A percentile compares a stretch with the other conserved stretches of the same genome.
phyloP scores from a whole-genome alignment of 2,888 invertebrate species.

The Drosophila planitibia region DNA sequence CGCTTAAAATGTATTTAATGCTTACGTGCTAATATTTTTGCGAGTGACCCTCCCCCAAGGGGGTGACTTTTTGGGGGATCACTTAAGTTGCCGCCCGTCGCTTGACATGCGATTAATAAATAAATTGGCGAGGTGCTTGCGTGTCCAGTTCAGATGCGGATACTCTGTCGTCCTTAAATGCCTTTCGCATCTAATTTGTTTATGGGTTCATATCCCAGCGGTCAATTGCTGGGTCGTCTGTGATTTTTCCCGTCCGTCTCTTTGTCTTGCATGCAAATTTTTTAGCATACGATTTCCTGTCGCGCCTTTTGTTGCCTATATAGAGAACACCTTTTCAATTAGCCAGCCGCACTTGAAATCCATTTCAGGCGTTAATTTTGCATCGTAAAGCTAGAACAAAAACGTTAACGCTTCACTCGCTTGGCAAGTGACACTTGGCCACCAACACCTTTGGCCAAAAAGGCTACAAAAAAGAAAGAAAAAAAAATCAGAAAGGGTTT shows the following conservation, averaged over 20 bases:
- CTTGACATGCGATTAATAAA: slow-evolving; percentile 82
- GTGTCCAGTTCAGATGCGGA: slow-evolving; percentile 45
- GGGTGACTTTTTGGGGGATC: slow-evolving; percentile 13
- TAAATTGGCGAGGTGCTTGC: slow-evolving; percentile 68
- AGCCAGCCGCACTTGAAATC: slow-evolving; percentile 76
- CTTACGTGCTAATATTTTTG: slow-evolving; percentile 70
- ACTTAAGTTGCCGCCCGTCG: slow-evolving; percentile 32
- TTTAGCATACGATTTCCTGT: slow-evolving; percentile 26
- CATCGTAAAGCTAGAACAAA: slow-evolving; percentile 57
- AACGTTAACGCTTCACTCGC: slow-evolving; percentile 69
- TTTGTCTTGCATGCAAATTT: slow-evolving; percentile 35
- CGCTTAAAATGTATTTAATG: slow-evolving; percentile 74
- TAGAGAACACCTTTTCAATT: slow-evolving; percentile 72
- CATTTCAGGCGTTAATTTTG: slow-evolving; percentile 77
- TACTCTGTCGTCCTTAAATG: slow-evolving; percentile 59
- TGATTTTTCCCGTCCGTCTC: slow-evolving; percentile 64
- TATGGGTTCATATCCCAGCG: slow-evolving; percentile 84
- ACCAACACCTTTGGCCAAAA: slow-evolving; percentile 37
- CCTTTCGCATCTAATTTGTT: slow-evolving; percentile 71
- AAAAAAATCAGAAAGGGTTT: slow-evolving; percentile 22
- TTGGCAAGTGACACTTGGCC: slow-evolving; percentile 81
- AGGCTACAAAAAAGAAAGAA: slow-evolving; percentile 9
- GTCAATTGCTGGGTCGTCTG: slow-evolving; percentile 83
- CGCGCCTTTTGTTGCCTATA: slow-evolving; percentile 52
- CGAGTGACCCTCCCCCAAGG: slow-evolving; percentile 25